A percentile compares a stretch with the other conserved stretches of the same genome.
phyloP scores from a whole-genome alignment of 2,888 invertebrate genomes.

The Metalampra italica region DNA sequence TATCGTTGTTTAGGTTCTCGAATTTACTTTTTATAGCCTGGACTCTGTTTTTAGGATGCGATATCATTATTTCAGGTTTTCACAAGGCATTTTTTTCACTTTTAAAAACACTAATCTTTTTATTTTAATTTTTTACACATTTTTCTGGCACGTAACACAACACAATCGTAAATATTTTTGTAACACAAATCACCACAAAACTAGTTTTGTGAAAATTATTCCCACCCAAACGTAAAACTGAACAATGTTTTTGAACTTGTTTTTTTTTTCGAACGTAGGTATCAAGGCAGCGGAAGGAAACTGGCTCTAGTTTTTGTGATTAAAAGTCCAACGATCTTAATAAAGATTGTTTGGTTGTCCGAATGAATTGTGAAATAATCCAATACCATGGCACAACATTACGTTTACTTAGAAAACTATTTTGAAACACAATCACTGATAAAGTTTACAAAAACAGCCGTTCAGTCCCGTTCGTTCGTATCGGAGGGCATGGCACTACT shows the following conservation, averaged over 20 bases:
- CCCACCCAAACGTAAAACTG: not conserved
- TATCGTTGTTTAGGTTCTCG: slow-evolving; percentile 69
- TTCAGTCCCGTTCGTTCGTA: slow-evolving; percentile 1
- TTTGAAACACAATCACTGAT: slow-evolving; percentile 33
- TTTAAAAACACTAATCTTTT: not conserved
- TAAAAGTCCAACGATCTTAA: not conserved
- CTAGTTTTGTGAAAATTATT: not conserved
- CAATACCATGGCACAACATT: not conserved
- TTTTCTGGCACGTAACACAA: not conserved
- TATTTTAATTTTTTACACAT: not conserved
- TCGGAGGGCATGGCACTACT: slow-evolving; percentile 38
- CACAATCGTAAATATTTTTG: not conserved
- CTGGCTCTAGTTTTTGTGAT: not conserved
- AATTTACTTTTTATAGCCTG: slow-evolving; percentile 82
- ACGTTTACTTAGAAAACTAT: too few relatives aligned
- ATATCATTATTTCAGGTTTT: slow-evolving; percentile 64
- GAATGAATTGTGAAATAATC: not conserved
- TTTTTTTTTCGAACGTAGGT: slow-evolving; percentile 10
- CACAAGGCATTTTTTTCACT: slow-evolving; percentile 47
- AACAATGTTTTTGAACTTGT: slow-evolving; percentile 20
- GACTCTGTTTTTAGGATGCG: slow-evolving; percentile 74
- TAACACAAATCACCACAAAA: not conserved
- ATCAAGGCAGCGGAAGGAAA: slow-evolving; percentile 5
- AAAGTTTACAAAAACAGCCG: slow-evolving; percentile 6
- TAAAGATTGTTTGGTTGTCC: not conserved